These are phyloP conservation scores for Stegostoma tigrinum DNA, from an alignment of 2,113 vertebrate genomes.

Conservation along the genomic window DNA sequence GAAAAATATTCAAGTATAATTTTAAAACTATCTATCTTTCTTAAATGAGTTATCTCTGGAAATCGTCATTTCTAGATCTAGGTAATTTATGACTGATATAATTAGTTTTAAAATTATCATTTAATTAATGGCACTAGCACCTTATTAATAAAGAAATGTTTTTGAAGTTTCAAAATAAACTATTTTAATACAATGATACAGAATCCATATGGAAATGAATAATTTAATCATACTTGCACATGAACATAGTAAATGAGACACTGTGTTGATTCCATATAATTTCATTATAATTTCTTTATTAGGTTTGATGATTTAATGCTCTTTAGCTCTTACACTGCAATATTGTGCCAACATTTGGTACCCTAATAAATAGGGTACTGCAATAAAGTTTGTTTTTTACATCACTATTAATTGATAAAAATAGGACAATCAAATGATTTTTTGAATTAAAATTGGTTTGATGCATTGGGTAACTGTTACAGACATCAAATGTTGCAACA, in stretches of 20 bases:
- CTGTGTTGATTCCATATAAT: not conserved
- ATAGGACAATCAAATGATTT: constrained; percentile 55
- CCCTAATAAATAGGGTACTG: too few relatives aligned
- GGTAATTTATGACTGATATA: not conserved
- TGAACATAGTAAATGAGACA: not conserved
- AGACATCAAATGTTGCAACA: constrained; percentile 54
- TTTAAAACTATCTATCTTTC: not conserved
- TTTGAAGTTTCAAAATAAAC: not conserved
- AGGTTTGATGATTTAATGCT: not conserved
- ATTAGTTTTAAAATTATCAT: not conserved
- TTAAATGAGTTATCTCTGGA: not conserved
- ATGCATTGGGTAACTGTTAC: constrained; percentile 39
- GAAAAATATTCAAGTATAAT: not conserved
- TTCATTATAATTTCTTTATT: not conserved
- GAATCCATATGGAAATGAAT: not conserved
- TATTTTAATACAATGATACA: not conserved
- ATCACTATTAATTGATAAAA: constrained; percentile 55
- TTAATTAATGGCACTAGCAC: not conserved
- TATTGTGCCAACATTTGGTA: not conserved
- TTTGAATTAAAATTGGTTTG: constrained; percentile 62
- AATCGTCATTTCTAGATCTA: not conserved
- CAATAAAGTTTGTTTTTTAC: constrained; percentile 42
- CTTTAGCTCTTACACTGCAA: not conserved
- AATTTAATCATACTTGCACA: not conserved
- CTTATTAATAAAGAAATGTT: not conserved